These are phyloP conservation scores for Aricia agestis DNA, from an alignment of 1,140 invertebrate genomes.

Conservation along the genomic window DNA sequence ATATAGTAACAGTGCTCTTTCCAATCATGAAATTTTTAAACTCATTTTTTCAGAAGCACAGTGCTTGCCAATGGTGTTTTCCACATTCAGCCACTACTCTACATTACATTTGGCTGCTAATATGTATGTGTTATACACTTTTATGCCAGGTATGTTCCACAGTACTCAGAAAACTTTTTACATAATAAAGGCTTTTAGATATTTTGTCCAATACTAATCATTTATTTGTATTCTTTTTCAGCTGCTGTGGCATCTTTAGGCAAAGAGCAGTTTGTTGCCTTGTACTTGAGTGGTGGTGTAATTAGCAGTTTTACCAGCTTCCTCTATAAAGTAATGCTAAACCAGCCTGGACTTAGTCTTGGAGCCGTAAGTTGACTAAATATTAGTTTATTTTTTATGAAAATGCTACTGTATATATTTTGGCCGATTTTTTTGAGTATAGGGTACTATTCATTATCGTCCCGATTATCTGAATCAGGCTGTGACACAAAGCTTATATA, in stretches of 20 bases:
- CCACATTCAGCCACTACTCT: slow-evolving; percentile 95
- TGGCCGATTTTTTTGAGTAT: too few relatives aligned
- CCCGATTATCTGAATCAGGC: too few relatives aligned
- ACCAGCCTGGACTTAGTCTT: slow-evolving; percentile 84
- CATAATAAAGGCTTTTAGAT: too few relatives aligned
- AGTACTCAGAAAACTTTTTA: too few relatives aligned
- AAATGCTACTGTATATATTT: too few relatives aligned
- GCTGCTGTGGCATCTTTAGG: slow-evolving; percentile 86
- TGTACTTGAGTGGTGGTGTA: slow-evolving; percentile 93
- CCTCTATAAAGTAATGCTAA: slow-evolving; percentile 83
- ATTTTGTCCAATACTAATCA: too few relatives aligned
- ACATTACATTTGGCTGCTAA: slow-evolving; percentile 91
- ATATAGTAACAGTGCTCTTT: too few relatives aligned
- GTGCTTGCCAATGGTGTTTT: slow-evolving; percentile 93
- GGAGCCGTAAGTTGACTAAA: slow-evolving; percentile 87
- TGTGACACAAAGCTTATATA: too few relatives aligned
- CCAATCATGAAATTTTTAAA: too few relatives aligned
- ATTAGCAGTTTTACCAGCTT: slow-evolving; percentile 92
- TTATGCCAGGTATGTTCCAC: slow-evolving; percentile 76
- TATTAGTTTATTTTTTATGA: background rate
- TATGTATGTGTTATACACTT: slow-evolving; percentile 97
- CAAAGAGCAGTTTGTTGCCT: slow-evolving; percentile 93
- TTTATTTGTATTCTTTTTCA: slow-evolving; percentile 33
- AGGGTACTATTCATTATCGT: too few relatives aligned
- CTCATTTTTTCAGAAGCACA: slow-evolving; percentile 78